Evolutionary conservation across 1,140 invertebrate genomes (phyloP), one percentile per base, ranked within the genome.

Genomic region (Apis cerana): DNA sequence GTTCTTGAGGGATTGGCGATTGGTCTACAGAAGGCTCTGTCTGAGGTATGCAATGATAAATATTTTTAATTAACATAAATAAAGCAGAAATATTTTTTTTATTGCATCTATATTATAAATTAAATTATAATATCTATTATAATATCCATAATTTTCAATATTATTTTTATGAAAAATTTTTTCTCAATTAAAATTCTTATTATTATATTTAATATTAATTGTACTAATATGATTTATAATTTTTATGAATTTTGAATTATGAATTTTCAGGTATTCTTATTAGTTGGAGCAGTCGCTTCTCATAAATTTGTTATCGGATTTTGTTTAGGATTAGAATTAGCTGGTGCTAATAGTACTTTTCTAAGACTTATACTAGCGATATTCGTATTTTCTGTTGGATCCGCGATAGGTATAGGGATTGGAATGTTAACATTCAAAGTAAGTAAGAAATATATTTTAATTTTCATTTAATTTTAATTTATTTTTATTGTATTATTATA

Each of bases 1-100:
- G 91, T 97, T 7, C 95, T 98, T 48, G 97, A 98, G 93, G 97
- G 97, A 61, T 91, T 98, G 54, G 97, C 97, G 2, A 97, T 98
- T 88, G 97, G 97, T 2, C 92, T 98, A 54, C 96, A 97, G 89
- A 95, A 96, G 81, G 93, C 93, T 12, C 85, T 95, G 58, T 88
- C 95, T 2, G 95, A 96, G 94, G 96, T 97, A 92, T 12, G 72
- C 48, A 23, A 58, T 27, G 56, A 7, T 33, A 75, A 64, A 71
- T 64, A 19, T 58, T 83, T 27, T 0, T 15, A 15, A 11, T 11
- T 67, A 5, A 19, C 0, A 43, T 15, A 23, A 67, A 43, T 11
- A 13, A 13, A 23, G 23, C 1, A 17, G 9, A 54, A 56, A 56
- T 56, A 17, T 56, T 5, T 56, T 56, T 56, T 15, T 59, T 21